Base-by-base conservation (phyloP, 2,113 vertebrate species). In the Ptilonorhynchus violaceus region DNA sequence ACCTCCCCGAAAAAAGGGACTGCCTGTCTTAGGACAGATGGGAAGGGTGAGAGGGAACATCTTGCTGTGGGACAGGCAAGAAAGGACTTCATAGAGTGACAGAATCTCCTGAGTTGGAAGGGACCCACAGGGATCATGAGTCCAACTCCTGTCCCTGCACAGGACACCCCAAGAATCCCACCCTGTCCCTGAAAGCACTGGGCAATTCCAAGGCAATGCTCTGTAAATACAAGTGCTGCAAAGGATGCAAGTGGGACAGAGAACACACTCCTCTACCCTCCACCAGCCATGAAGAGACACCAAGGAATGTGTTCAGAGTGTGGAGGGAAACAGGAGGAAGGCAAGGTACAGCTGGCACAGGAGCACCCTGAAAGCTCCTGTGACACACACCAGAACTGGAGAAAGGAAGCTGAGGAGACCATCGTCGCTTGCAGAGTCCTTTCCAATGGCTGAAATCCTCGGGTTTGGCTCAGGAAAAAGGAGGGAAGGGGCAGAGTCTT, bases 121-220 rank as follows among this genome's bases (percentile, higher is more conserved):
- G 14, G 55, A 75, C 13, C 13, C 62, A 53, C 9, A 30, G 17
- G 41, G 35, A 62, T 41, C 21, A 16, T 1, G 11, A 35, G 21
- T 76, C 8, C 63, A 69, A 13, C 41, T 16, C 41, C 20, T 62
- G 78, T 20, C 46, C 30, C 41, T 89, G n/a, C 88, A 68, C n/a
- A 62, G 42, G 50, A 41, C 47, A 47, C 24, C 3, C 47, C 47
- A 76, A 69, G 12, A 31, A 60, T 13, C 87, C 62, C 39, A 46
- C 16, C 55, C 21, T 47, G 70, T 3, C 10, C 39, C 70, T 55
- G 55, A 31, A 21, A 83, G 31, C 0, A 0, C 0, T 16, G 62
- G 62, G 41, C 47, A 47, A 15, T 64, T 50, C 47, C 55, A 62
- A 74, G 31, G 50, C 23, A 73, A 46, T 2, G 14, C 72, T 62